Conservation (phyloP, 1,140 invertebrate genomes). For the Mylabris phalerata region DNA sequence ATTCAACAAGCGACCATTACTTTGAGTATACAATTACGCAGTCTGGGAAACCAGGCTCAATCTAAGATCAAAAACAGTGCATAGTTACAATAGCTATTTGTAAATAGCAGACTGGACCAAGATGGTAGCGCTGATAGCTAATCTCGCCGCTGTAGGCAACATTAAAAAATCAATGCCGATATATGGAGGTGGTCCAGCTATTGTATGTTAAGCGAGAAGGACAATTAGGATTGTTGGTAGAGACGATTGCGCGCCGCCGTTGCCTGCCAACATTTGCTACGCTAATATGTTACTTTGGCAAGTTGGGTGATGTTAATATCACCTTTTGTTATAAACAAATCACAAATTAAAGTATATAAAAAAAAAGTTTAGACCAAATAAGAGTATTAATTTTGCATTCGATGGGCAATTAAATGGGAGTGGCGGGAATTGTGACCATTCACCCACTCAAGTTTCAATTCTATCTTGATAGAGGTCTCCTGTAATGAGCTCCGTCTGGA, state of each 20-base stretch:
- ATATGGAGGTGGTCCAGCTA: slow-evolving; percentile 27
- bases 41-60: slow-evolving; percentile 13
- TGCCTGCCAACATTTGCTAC: slow-evolving; percentile 17
- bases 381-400: too few relatives aligned
- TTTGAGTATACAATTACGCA: slow-evolving; percentile 21
- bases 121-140: slow-evolving; percentile 30
- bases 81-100: slow-evolving; percentile 31
- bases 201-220: slow-evolving; percentile 31
- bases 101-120: slow-evolving; percentile 29
- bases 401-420: too few relatives aligned
- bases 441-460: slow-evolving; percentile 14
- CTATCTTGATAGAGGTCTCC: slow-evolving; percentile 16
- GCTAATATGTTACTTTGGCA: slow-evolving; percentile 12
- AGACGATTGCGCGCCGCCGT: slow-evolving; percentile 11
- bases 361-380: too few relatives aligned
- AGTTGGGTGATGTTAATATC: slow-evolving; percentile 2
- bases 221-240: slow-evolving; percentile 29
- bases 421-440: neutral
- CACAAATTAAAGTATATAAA: too few relatives aligned
- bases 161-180: slow-evolving; percentile 34
- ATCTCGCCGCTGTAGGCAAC: slow-evolving; percentile 30
- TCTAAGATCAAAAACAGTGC: slow-evolving; percentile 4
- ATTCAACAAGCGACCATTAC: slow-evolving; percentile 16
- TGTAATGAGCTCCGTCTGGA: slow-evolving; percentile 22
- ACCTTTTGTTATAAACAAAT: neutral